Base-by-base conservation (phyloP, 2,888 invertebrate genomes). In the Meiosimyza decipiens region DNA sequence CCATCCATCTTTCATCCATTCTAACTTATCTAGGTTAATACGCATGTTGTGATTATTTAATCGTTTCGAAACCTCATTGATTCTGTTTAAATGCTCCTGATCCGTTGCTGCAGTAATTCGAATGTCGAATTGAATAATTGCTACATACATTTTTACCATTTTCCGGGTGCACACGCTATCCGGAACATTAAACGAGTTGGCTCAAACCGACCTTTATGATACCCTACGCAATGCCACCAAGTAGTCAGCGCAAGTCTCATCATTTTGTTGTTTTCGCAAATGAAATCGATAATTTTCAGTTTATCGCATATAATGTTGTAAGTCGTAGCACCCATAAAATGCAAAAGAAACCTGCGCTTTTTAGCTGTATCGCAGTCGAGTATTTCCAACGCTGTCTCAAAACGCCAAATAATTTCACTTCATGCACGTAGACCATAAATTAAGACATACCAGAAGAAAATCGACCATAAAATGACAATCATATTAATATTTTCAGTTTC, bases 141-240 rank as follows among this genome's bases (percentile, higher is more conserved):
- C 70, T 83, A 80, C 71, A 85, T 82, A 59, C 76, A 62, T 9
- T 82, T 62, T 76, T 85, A 82, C 77, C 78, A 85, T 50, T 79
- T 80, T n/a, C 80, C 81, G 12, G 84, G 83, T 22, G 82, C 84
- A 67, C 79, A 76, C 2, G 83, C 80, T 6, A 84, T 72, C 3
- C 83, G 84, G 73, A 80, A 84, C 78, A 81, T 77, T 63, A 84
- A 68, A n/a, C 84, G 72, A 11, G 78, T 83, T 66, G 79, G 79
- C 65, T 78, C 73, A 73, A 78, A 85, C 15, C 84, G 70, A 5
- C 84, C 85, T 70, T 82, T 82, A 69, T 81, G 83, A 63, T 9
- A 70, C 18, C 15, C 52, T 33, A 3, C 40, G 51, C 18, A 70
- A n/a, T 1, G 47, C 70, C 47, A 68, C 49, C n/a, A 68, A 59